Base-by-base conservation (phyloP, 2,797 vertebrate genomes). In the Momotus momota region DNA sequence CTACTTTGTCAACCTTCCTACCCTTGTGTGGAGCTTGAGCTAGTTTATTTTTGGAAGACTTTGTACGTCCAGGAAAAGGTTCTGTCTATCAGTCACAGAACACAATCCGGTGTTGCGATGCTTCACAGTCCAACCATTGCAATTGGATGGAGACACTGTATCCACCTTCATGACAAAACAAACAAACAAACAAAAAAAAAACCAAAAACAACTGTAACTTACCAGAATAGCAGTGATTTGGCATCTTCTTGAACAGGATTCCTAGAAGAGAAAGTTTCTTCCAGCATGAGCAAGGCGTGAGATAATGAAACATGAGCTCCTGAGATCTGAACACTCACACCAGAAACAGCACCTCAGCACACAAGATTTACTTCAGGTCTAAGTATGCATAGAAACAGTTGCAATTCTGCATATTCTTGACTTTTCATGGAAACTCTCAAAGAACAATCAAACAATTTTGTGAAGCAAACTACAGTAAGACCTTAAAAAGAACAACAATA, bases 11-110 rank as follows among this genome's bases (percentile, higher is more conserved):
- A 73, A 7, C 1, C 10, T 75, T 75, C n/a, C 29, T 83, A 48
- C 2, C 16, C 12, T 19, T 70, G 16, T 0, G 0, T 43, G 12
- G 13, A 66, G 5, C 17, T 71, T 26, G 10, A 80, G 7, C 19
- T 48, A 26, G 22, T 54, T 25, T 65, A 46, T 45, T 60, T 86
- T 51, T 73, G 27, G 19, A 70, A 82, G 25, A 55, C 19, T n/a
- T 41, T 57, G 8, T 18, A 23, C 15, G 13, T 57, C 61, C 40
- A 79, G 20, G n/a, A 66, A 66, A 17, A 51, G 7, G 15, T 18
- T 82, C 19, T 71, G 9, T 41, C n/a, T 21, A 18, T 54, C 18
- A 5, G 4, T 10, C 51, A 70, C 10, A 13, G 16, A 70, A 58
- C 27, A 27, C 17, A 17, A 12, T 45, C 26, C 31, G 52, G 18